Percentiles rank a stretch among this genome's conserved stretches.
Conservation (phyloP, 2,113 vertebrate genomes). For the Leuciscus idus region DNA sequence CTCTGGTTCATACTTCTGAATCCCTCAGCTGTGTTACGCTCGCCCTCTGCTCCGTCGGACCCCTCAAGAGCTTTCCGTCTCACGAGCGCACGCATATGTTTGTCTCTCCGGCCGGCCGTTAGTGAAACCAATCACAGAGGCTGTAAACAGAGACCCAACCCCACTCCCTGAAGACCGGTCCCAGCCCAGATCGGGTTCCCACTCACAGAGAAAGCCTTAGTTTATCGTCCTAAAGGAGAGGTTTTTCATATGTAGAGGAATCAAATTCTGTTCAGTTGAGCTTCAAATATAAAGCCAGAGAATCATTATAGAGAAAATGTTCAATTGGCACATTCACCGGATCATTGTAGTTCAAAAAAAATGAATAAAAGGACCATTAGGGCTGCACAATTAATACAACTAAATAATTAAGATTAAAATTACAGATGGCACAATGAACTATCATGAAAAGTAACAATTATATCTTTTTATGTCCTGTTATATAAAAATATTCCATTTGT, state of each 20-base stretch:
- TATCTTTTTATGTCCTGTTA: background rate
- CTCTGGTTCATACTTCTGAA: slow-evolving; percentile 40
- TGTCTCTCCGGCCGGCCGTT: slow-evolving; percentile 50
- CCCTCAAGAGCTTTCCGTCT: slow-evolving; percentile 20
- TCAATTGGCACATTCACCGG: background rate
- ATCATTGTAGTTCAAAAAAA: background rate
- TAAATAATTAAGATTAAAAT: background rate
- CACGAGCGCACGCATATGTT: slow-evolving; percentile 40
- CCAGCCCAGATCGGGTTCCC: slow-evolving; percentile 61
- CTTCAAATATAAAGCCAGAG: background rate
- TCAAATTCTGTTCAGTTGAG: background rate
- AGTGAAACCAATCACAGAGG: slow-evolving; percentile 59
- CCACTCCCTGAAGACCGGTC: slow-evolving; percentile 51
- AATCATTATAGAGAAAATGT: background rate
- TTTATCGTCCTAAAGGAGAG: slow-evolving; percentile 47
- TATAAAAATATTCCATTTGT: background rate
- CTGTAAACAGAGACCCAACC: slow-evolving; percentile 67
- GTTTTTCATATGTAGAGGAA: background rate
- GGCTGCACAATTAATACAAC: background rate
- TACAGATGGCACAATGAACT: background rate
- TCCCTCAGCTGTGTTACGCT: background rate
- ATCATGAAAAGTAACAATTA: background rate
- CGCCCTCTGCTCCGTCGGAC: background rate
- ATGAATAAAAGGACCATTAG: background rate
- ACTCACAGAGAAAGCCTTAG: slow-evolving; percentile 58